Conservation (phyloP, 2,113 vertebrate species). For the Erythrolamprus reginae region DNA sequence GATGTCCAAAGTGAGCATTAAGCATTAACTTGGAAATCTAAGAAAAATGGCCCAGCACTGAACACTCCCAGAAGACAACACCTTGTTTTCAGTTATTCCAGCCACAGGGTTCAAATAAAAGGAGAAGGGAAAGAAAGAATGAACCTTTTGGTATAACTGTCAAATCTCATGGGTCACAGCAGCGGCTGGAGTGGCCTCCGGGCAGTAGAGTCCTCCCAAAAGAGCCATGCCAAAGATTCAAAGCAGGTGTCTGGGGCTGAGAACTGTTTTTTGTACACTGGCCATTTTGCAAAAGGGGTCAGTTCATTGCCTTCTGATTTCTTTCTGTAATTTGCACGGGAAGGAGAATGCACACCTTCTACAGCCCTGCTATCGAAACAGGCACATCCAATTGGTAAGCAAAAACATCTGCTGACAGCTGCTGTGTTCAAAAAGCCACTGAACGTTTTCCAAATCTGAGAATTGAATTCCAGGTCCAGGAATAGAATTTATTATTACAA, state of each 20-base stretch:
- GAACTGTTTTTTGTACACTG: slow-evolving; percentile 45
- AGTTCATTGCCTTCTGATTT: background rate
- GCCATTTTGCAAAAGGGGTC: slow-evolving; percentile 30
- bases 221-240: slow-evolving; percentile 65
- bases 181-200: slow-evolving; percentile 56
- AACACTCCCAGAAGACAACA: slow-evolving; percentile 11
- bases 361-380: background rate
- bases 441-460: slow-evolving; percentile 63
- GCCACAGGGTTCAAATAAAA: slow-evolving; percentile 56
- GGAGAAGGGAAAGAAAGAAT: slow-evolving; percentile 30
- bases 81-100: slow-evolving; percentile 45
- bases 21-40: slow-evolving; percentile 59
- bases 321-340: background rate
- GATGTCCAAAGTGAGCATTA: slow-evolving; percentile 55
- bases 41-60: slow-evolving; percentile 46
- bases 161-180: slow-evolving; percentile 64
- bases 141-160: slow-evolving; percentile 69
- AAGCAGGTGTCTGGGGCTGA: slow-evolving; percentile 50
- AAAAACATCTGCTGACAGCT: slow-evolving; percentile 61
- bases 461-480: slow-evolving; percentile 70
- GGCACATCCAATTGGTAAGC: slow-evolving; percentile 57
- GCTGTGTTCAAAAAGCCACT: slow-evolving; percentile 61
- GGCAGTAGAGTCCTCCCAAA: slow-evolving; percentile 58
- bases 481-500: slow-evolving; percentile 69
- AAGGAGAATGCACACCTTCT: background rate